These are phyloP conservation scores for Drosophila pseudotakahashii DNA, from an alignment of 2,888 invertebrate genomes.

Conservation along the genomic window DNA sequence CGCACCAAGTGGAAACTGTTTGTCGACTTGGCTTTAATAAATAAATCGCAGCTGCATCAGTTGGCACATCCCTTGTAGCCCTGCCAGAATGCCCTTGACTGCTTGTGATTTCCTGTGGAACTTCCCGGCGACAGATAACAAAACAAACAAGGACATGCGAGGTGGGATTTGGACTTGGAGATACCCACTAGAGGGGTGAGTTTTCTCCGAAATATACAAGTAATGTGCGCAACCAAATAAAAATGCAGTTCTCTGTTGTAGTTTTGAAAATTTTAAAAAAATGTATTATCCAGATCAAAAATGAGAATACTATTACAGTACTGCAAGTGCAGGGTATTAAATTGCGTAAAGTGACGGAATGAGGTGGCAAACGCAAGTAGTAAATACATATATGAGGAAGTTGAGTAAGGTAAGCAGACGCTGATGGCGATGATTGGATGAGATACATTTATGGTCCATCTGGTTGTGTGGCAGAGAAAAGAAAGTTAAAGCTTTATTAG, in stretches of 20 bases:
- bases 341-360: conserved; percentile 16
- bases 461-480: conserved; percentile 6
- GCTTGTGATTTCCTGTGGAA: conserved; percentile 70
- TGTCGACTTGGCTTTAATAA: conserved; percentile 60
- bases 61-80: conserved; percentile 52
- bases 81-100: conserved; percentile 54
- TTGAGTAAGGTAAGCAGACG: conserved; percentile 12
- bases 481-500: conserved; percentile 22
- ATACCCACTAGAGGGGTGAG: conserved; percentile 7
- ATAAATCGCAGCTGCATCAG: conserved; percentile 72
- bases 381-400: conserved; percentile 1
- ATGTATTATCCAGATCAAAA: no score
- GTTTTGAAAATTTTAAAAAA: neutral
- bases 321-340: neutral
- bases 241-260: neutral
- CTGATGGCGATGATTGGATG: conserved; percentile 52
- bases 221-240: neutral
- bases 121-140: conserved; percentile 54
- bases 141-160: conserved; percentile 42
- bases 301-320: neutral
- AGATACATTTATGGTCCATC: conserved; percentile 27
- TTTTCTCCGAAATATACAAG: neutral
- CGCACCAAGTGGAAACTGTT: conserved; percentile 14
- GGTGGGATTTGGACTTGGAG: neutral
- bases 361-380: conserved; percentile 2